These are phyloP conservation scores for Montipora cactus DNA, from an alignment of 64 coral and sea anemone genomes.

Conservation along the genomic window DNA sequence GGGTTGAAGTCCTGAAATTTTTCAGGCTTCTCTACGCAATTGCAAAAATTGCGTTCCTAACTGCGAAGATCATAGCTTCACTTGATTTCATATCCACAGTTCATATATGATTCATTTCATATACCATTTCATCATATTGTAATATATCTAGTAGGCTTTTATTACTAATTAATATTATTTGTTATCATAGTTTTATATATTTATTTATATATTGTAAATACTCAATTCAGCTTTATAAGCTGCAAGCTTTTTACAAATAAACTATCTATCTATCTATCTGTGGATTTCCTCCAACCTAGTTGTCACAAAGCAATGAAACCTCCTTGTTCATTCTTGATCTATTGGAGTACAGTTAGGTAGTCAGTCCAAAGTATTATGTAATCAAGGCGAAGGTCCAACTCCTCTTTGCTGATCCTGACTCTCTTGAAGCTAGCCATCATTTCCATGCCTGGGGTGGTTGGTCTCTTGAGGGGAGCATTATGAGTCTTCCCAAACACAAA, in stretches of 20 bases:
- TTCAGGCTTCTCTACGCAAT: too few species aligned
- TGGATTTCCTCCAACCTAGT: slow-evolving; percentile 45
- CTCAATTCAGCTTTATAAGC: background rate
- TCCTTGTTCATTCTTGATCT: slow-evolving; percentile 46
- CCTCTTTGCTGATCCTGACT: background rate
- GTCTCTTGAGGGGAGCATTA: slow-evolving; percentile 15
- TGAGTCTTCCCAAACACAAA: slow-evolving; percentile 43
- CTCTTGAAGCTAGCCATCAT: slow-evolving; percentile 3
- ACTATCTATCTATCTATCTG: slow-evolving; percentile 23
- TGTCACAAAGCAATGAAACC: slow-evolving; percentile 45
- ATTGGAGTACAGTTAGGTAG: slow-evolving; percentile 18
- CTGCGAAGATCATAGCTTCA: too few species aligned
- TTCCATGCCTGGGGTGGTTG: slow-evolving; percentile 22
- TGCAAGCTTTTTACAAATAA: background rate
- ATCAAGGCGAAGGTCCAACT: slow-evolving; percentile 18
- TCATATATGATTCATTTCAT: too few species aligned
- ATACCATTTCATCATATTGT: too few species aligned
- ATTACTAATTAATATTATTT: slow-evolving; percentile 36
- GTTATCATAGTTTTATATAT: too few species aligned
- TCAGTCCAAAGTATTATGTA: slow-evolving; percentile 18
- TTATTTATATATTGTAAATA: slow-evolving; percentile 15
- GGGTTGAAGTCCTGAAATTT: too few species aligned
- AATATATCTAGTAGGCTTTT: too few species aligned
- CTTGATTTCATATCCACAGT: too few species aligned
- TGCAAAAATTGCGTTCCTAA: too few species aligned